Percentiles rank a stretch among this genome's conserved stretches.
Conservation (phyloP, 1,140 invertebrate genomes). For the Cotesia vestalis region DNA sequence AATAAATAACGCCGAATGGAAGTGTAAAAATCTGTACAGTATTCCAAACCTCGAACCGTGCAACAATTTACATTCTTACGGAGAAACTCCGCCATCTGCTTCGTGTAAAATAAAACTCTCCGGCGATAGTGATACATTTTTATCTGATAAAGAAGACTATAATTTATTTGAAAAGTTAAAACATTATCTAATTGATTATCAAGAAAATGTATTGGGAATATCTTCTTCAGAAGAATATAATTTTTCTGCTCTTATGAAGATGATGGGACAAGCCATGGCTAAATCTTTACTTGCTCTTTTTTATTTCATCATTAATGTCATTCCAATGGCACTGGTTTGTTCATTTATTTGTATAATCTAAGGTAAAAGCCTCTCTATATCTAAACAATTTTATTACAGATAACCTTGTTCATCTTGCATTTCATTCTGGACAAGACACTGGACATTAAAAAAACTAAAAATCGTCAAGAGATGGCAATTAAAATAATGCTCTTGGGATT, state of each 20-base stretch:
- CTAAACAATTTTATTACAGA: slow-evolving; percentile 47
- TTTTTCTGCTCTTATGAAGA: slow-evolving; percentile 50
- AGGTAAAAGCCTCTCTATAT: neutral
- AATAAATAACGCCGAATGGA: slow-evolving; percentile 36
- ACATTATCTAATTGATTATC: slow-evolving; percentile 54
- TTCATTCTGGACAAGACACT: slow-evolving; percentile 57
- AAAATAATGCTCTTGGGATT: slow-evolving; percentile 51
- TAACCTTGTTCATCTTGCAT: slow-evolving; percentile 55
- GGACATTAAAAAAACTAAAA: slow-evolving; percentile 47
- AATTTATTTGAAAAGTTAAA: slow-evolving; percentile 37
- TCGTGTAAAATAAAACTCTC: no score
- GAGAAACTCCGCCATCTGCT: neutral
- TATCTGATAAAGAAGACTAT: neutral
- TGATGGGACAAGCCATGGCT: slow-evolving; percentile 54
- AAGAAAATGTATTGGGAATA: slow-evolving; percentile 48
- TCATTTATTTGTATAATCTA: neutral
- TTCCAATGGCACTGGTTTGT: slow-evolving; percentile 53
- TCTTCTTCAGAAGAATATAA: slow-evolving; percentile 53
- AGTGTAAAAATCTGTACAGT: slow-evolving; percentile 47
- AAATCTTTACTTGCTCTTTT: slow-evolving; percentile 53
- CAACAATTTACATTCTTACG: neutral
- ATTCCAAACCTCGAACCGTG: slow-evolving; percentile 36
- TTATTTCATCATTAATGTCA: slow-evolving; percentile 53
- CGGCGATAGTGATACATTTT: no score
- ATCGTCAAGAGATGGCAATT: slow-evolving; percentile 47